phyloP scores from a whole-genome alignment of 2,797 vertebrate genomes.

The Melanotaenia nigrans region DNA sequence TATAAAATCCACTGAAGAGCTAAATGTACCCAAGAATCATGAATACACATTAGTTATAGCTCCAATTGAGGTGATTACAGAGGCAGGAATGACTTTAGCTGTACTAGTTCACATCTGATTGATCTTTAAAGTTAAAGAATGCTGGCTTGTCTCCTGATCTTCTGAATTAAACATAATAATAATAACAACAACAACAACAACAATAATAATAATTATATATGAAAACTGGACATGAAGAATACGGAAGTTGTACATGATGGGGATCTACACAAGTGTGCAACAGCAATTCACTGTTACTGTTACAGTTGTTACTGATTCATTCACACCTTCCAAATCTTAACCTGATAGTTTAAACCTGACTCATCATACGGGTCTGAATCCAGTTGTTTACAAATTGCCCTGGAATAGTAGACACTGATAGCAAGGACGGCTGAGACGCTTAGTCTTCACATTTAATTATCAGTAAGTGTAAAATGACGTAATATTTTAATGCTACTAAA shows the following conservation, averaged over 20 bases:
- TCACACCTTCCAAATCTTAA: background rate
- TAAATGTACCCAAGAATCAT: background rate
- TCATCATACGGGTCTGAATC: background rate
- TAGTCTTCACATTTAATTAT: background rate
- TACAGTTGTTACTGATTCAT: background rate
- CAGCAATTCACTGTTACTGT: background rate
- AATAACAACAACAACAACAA: no score
- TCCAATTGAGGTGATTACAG: background rate
- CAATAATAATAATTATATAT: no score
- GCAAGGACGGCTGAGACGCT: background rate
- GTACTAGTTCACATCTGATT: background rate
- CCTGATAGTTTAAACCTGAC: background rate
- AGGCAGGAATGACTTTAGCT: background rate
- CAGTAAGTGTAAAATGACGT: conserved; percentile 22
- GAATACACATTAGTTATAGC: background rate
- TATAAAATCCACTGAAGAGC: background rate
- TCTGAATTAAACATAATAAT: background rate
- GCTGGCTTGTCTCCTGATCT: background rate
- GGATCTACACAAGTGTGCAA: background rate
- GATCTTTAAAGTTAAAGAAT: background rate
- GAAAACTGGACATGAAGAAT: background rate
- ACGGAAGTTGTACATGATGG: background rate
- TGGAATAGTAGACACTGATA: background rate
- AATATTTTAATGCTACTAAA: conserved; percentile 2
- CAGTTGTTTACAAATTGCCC: background rate